A percentile compares a stretch with the other conserved stretches of the same genome.
phyloP scores from a whole-genome alignment of 2,888 invertebrate genomes.

The Drosophila ezoana region DNA sequence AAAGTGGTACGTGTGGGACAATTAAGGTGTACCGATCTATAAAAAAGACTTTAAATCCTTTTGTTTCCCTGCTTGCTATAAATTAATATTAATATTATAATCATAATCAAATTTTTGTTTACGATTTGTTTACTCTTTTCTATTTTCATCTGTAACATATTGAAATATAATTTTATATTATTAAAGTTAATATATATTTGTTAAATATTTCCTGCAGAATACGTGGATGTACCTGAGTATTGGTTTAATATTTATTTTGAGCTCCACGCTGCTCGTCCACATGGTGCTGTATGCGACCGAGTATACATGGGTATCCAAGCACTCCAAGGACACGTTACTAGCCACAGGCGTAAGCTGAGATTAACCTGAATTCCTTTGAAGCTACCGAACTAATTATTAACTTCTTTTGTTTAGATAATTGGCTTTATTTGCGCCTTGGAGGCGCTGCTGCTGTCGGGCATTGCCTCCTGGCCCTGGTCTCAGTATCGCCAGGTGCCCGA shows the following conservation, averaged over 20 bases:
- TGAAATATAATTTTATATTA: too few relatives aligned
- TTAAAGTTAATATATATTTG: neutral
- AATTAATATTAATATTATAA: too few relatives aligned
- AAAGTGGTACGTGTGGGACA: conserved; percentile 91
- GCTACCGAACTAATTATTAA: neutral
- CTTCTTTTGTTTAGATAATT: conserved; percentile 85
- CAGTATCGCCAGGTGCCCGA: conserved; percentile 88
- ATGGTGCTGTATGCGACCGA: conserved; percentile 88
- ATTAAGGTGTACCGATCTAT: too few relatives aligned
- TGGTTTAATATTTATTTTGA: conserved; percentile 89
- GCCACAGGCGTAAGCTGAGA: conserved; percentile 87
- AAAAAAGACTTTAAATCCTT: too few relatives aligned
- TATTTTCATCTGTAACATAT: neutral
- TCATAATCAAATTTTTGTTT: too few relatives aligned
- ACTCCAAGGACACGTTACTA: conserved; percentile 90
- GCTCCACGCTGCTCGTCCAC: conserved; percentile 89
- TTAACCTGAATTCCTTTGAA: neutral
- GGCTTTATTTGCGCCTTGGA: conserved; percentile 88
- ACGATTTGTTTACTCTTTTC: too few relatives aligned
- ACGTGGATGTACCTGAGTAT: conserved; percentile 90
- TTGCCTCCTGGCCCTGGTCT: conserved; percentile 87
- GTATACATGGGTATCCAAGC: conserved; percentile 89
- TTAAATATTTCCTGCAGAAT: conserved; percentile 86
- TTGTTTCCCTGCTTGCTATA: too few relatives aligned
- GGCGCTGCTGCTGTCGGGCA: conserved; percentile 87